Evolutionary conservation across 2,113 vertebrate species (phyloP), one percentile per base, ranked within the genome.

Genomic region (Emydura subglobosa): DNA sequence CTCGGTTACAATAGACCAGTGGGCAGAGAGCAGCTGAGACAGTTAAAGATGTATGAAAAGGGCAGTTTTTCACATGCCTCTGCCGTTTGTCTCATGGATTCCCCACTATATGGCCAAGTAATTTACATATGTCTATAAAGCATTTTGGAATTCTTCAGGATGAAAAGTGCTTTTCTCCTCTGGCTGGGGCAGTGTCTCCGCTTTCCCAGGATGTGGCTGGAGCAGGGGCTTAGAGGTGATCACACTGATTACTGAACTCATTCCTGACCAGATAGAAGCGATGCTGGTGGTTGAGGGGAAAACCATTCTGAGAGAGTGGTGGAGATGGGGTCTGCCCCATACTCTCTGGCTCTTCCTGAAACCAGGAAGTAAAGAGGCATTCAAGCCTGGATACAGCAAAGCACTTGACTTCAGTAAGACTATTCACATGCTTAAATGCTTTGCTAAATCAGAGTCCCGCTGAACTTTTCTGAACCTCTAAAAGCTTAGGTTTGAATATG

Each of bases 391-490:
- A 74, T 42, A 19, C 39, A 74, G n/a, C 68, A 74, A 24, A 74
- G 65, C 72, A 44, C 22, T 42, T 74, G 21, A 42, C 72, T 42
- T 42, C 22, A 42, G 19, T 74, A 25, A 42, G 72, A 39, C 72
- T 25, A 25, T 16, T 22, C 39, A 42, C 39, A 0, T 3, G 8
- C 3, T 22, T 5, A 25, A 61, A 34, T 68, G 1, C 39, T n/a
- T 57, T 76, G 51, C 65, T 68, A 51, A 91, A 83, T 25, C 31
- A 68, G 19, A 68, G 19, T 9, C 47, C n/a, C 34, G 83, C 3
- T 1, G 91, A 92, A 80, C 54, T 84, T n/a, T 42, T 79, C 91
- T 82, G 89, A 84, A 78, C 49, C 93, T 79, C 85, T 94, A 84
- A 61, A 89, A 72, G 83, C 39, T 91, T 97, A 96, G 87, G 79